Percentiles rank a stretch among this genome's conserved stretches.
phyloP scores from a whole-genome alignment of 2,888 invertebrate species.

The Maniola hyperantus region DNA sequence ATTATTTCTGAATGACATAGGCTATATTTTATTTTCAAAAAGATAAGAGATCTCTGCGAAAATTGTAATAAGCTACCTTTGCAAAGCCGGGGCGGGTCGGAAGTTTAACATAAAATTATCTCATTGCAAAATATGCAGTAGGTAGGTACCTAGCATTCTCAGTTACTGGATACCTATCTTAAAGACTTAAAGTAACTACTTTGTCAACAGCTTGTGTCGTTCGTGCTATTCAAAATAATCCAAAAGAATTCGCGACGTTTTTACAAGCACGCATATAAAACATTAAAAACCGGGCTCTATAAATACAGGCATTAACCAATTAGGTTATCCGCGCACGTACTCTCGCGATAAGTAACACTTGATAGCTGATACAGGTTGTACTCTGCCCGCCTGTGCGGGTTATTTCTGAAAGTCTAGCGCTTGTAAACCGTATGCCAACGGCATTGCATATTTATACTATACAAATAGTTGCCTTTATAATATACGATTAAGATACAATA shows the following conservation, averaged over 20 bases:
- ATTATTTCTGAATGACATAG: no score
- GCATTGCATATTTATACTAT: slow-evolving; percentile 29
- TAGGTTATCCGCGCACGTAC: slow-evolving; percentile 35
- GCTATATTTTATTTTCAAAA: no score
- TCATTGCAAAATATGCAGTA: no score
- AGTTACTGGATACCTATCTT: not conserved
- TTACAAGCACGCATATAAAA: not conserved
- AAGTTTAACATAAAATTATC: no score
- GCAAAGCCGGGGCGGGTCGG: no score
- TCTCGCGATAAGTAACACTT: slow-evolving; percentile 33
- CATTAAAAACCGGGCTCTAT: slow-evolving; percentile 10
- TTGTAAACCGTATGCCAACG: slow-evolving; percentile 30
- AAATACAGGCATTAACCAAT: slow-evolving; percentile 26
- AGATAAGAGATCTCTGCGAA: no score
- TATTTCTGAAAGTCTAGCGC: slow-evolving; percentile 33
- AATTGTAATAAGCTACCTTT: no score
- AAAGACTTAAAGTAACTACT: not conserved
- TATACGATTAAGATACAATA: not conserved
- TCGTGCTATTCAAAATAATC: slow-evolving; percentile 8
- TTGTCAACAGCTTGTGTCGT: not conserved
- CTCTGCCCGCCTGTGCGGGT: slow-evolving; percentile 19
- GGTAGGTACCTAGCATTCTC: not conserved
- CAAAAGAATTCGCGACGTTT: slow-evolving; percentile 12
- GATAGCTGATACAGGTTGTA: slow-evolving; percentile 24
- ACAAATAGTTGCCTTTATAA: not conserved